These are phyloP conservation scores for Climacteris rufus DNA, from an alignment of 2,113 vertebrate genomes.

Conservation along the genomic window DNA sequence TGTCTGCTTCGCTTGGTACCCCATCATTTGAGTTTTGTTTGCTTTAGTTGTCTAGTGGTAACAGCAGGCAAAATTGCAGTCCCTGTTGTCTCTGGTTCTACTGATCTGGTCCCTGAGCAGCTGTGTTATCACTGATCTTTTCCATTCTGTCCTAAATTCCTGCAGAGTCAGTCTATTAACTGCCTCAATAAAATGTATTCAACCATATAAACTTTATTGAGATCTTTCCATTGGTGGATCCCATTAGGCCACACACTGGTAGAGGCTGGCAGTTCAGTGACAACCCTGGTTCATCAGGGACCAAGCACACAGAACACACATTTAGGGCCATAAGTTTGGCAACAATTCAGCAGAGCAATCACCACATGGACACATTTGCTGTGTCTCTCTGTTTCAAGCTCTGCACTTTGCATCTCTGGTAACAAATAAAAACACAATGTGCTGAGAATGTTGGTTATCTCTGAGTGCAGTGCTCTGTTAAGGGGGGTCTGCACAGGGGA, in stretches of 20 bases:
- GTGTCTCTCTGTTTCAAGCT: background rate
- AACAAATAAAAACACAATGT: background rate
- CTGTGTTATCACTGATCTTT: constrained; percentile 33
- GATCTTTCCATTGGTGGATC: constrained; percentile 3
- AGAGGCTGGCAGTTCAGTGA: background rate
- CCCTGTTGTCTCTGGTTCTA: background rate
- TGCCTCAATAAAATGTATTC: constrained; percentile 45
- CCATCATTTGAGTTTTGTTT: background rate
- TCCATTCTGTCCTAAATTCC: constrained; percentile 25
- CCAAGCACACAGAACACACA: background rate
- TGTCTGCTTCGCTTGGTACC: background rate
- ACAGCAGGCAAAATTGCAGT: background rate
- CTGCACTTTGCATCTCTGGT: background rate
- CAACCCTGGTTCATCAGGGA: background rate
- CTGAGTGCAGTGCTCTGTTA: background rate
- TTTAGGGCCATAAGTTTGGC: background rate
- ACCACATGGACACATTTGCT: background rate
- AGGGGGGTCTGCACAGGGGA: background rate
- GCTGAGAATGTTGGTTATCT: background rate
- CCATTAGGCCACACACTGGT: background rate
- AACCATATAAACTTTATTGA: constrained; percentile 7
- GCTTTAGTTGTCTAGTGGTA: background rate
- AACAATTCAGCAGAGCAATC: background rate
- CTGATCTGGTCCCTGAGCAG: constrained; percentile 1
- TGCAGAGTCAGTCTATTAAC: constrained; percentile 15